phyloP scores from a whole-genome alignment of 2,797 vertebrate genomes.

The Perodicticus potto region DNA sequence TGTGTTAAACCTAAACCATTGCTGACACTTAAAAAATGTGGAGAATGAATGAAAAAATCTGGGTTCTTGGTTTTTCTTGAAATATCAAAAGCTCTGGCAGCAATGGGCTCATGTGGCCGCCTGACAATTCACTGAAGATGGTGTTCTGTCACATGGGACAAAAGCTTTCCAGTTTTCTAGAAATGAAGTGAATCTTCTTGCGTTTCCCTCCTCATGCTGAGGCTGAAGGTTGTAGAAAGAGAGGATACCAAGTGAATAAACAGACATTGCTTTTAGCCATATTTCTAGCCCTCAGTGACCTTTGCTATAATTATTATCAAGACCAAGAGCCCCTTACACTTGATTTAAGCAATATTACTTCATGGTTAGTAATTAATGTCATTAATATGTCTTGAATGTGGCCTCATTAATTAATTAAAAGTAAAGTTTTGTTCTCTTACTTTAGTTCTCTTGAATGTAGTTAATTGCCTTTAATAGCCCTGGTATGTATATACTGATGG shows the following conservation, averaged over 20 bases:
- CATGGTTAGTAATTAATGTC: conserved; percentile 56
- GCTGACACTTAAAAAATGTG: conserved; percentile 33
- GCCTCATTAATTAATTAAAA: conserved; percentile 70
- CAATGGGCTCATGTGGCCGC: not conserved
- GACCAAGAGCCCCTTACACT: not conserved
- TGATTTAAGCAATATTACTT: conserved; percentile 34
- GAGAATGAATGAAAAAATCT: not conserved
- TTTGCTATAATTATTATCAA: conserved; percentile 46
- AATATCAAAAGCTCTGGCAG: not conserved
- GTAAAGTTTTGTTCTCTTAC: conserved; percentile 55
- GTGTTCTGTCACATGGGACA: fast-evolving
- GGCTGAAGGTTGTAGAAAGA: not conserved
- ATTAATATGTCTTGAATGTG: conserved; percentile 67
- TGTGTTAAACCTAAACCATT: not conserved
- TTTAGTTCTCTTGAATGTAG: conserved; percentile 7
- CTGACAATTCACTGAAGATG: not conserved
- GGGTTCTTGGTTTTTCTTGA: not conserved
- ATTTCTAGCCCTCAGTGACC: conserved; percentile 8
- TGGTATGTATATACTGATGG: not conserved
- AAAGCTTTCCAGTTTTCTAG: not conserved
- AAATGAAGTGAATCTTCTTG: not conserved
- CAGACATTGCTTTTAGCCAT: not conserved
- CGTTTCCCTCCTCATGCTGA: not conserved
- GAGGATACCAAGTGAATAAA: not conserved
- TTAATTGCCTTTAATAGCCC: conserved; percentile 65